These are phyloP conservation scores for Ailuropoda melanoleuca DNA, from an alignment of 2,113 vertebrate species.

Conservation along the genomic window DNA sequence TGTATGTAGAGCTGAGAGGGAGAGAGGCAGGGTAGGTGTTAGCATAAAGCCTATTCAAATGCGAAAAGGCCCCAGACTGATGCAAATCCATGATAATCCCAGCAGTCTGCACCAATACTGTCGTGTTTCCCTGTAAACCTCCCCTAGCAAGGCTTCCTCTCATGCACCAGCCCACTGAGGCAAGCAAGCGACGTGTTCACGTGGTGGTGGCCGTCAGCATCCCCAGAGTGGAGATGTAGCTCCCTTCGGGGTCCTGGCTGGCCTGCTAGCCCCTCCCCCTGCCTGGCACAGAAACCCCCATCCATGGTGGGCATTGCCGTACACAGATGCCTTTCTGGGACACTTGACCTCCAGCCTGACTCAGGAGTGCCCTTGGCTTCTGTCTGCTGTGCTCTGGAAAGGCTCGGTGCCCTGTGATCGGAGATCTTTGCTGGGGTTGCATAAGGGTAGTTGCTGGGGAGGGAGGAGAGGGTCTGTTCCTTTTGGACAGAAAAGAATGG, in stretches of 20 bases:
- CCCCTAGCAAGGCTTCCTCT: neutral
- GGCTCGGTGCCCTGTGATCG: neutral
- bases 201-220: neutral
- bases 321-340: constrained; percentile 65
- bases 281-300: neutral
- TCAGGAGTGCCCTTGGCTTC: neutral
- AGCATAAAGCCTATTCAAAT: neutral
- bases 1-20: too few species aligned
- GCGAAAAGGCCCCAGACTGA: neutral
- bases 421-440: neutral
- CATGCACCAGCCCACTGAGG: neutral
- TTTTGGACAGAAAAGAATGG: neutral
- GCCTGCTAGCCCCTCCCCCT: neutral
- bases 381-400: neutral
- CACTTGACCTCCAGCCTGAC: neutral
- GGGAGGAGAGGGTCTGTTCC: neutral
- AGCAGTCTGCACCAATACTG: neutral
- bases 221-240: neutral
- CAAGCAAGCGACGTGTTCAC: neutral
- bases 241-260: neutral
- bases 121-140: neutral
- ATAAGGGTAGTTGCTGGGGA: too few species aligned
- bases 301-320: neutral
- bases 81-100: neutral
- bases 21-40: neutral